A percentile compares a stretch with the other conserved stretches of the same genome.
phyloP scores from a whole-genome alignment of 2,797 vertebrate species.

The Acrocephalus scirpaceus region DNA sequence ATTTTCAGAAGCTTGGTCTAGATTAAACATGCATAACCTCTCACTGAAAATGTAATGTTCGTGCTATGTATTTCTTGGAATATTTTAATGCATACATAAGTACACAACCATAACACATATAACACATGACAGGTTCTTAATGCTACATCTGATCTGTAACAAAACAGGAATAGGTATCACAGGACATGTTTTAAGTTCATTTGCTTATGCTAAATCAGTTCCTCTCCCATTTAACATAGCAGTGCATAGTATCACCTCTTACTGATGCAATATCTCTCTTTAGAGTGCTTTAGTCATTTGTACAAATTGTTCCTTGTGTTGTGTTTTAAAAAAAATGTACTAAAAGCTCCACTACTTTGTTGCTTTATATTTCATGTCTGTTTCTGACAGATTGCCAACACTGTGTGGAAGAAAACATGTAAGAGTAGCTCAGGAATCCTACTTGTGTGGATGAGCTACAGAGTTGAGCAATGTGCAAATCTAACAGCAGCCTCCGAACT shows the following conservation, averaged over 20 bases:
- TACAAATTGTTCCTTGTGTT: not conserved
- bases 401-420: not conserved
- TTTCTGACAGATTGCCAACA: not conserved
- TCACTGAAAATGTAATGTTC: constrained; percentile 22
- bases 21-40: constrained; percentile 46
- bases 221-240: not conserved
- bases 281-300: not conserved
- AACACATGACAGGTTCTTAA: constrained; percentile 2
- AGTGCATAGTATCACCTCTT: not conserved
- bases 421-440: not conserved
- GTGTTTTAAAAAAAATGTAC: not conserved
- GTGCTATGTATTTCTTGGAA: not conserved
- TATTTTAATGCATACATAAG: constrained; percentile 16
- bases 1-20: not conserved
- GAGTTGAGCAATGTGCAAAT: not conserved
- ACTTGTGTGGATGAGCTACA: not conserved
- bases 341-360: not conserved
- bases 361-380: not conserved
- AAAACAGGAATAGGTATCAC: constrained; percentile 28
- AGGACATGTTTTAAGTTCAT: not conserved
- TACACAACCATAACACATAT: not conserved
- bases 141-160: not conserved
- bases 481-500: not conserved
- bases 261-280: not conserved
- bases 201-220: constrained; percentile 22